Evolutionary conservation across 2,888 invertebrate species (phyloP).

Genomic region (Andricus quercusramuli): DNA sequence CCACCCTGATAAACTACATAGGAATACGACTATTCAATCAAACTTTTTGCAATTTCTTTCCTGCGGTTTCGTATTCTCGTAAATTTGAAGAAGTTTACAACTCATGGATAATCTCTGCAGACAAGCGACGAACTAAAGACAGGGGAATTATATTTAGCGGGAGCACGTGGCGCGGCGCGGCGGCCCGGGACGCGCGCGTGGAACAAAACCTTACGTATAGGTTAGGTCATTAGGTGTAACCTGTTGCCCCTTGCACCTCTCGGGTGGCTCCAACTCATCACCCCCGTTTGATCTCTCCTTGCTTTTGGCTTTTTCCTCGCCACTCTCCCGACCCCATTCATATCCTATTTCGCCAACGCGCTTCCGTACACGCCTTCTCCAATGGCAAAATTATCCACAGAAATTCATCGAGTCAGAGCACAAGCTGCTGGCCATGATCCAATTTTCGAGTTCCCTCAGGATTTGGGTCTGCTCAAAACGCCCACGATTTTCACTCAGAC

Average conservation of each 20-base stretch:
- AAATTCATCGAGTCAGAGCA: constrained; percentile 37
- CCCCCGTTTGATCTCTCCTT: not conserved
- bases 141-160: constrained; percentile 72
- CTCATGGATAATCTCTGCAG: constrained; percentile 1
- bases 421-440: constrained; percentile 34
- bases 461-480: constrained; percentile 18
- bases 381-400: constrained; percentile 33
- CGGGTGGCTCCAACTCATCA: not conserved
- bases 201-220: constrained; percentile 52
- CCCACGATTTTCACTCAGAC: constrained; percentile 29
- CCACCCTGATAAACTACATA: no score
- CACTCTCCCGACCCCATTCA: not conserved
- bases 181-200: constrained; percentile 66
- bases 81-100: not conserved
- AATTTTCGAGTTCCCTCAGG: constrained; percentile 25
- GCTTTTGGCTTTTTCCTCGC: not conserved
- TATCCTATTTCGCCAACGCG: not conserved
- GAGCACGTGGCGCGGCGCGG: constrained; percentile 76
- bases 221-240: constrained; percentile 52
- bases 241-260: constrained; percentile 57
- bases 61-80: not conserved
- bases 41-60: not conserved
- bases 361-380: constrained; percentile 26
- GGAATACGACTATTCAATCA: no score
- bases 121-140: constrained; percentile 17